These are phyloP conservation scores for Heliconius sara DNA, from an alignment of 2,888 invertebrate genomes.

Conservation along the genomic window DNA sequence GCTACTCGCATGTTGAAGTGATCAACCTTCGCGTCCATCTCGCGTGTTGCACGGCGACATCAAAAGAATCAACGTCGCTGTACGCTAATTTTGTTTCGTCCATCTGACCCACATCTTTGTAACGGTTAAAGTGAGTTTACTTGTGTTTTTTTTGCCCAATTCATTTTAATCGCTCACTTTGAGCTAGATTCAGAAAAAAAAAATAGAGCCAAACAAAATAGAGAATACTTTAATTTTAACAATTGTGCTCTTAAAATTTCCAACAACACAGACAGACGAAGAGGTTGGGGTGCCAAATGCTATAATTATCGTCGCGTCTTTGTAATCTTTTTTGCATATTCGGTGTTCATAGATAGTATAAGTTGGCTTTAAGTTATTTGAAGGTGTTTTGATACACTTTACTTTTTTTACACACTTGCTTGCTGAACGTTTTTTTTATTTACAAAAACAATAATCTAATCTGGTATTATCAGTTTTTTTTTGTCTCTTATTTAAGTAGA, in stretches of 20 bases:
- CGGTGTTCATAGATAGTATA: not conserved
- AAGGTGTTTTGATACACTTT: not conserved
- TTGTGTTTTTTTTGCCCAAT: slow-evolving; percentile 43
- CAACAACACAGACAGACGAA: slow-evolving; percentile 27
- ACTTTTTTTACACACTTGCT: too few relatives aligned
- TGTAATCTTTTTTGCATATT: slow-evolving; percentile 14
- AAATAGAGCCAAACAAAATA: slow-evolving; percentile 28
- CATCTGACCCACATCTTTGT: slow-evolving; percentile 56
- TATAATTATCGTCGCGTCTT: slow-evolving; percentile 30
- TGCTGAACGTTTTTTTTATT: not conserved
- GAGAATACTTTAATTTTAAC: slow-evolving; percentile 17
- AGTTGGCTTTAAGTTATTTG: slow-evolving; percentile 1
- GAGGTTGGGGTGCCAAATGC: slow-evolving; percentile 27
- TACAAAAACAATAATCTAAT: not conserved
- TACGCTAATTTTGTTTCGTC: slow-evolving; percentile 50
- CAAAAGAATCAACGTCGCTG: slow-evolving; percentile 52
- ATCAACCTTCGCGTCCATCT: slow-evolving; percentile 41
- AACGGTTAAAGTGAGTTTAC: slow-evolving; percentile 55
- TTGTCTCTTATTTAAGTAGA: too few relatives aligned
- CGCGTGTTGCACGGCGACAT: slow-evolving; percentile 25
- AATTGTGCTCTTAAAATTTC: slow-evolving; percentile 29
- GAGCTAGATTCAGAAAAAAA: slow-evolving; percentile 22
- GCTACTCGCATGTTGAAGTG: slow-evolving; percentile 63
- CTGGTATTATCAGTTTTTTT: not conserved
- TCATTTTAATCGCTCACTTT: slow-evolving; percentile 32